Percentiles rank a stretch among this genome's conserved stretches.
phyloP scores from a whole-genome alignment of 2,888 invertebrate species.

The Tupiocoris notatus region DNA sequence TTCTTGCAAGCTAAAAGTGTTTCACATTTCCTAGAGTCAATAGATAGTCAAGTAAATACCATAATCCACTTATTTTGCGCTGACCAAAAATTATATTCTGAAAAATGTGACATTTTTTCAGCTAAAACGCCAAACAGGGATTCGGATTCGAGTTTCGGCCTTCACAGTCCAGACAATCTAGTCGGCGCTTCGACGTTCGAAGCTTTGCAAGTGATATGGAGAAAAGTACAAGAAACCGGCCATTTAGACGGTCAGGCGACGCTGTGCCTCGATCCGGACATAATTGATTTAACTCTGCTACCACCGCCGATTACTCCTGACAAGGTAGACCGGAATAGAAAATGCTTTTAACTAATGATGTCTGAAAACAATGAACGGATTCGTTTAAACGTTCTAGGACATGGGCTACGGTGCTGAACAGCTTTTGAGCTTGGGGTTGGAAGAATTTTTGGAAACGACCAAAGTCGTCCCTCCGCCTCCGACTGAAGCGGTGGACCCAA shows the following conservation, averaged over 20 bases:
- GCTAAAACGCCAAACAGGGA: conserved; percentile 51
- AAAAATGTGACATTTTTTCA: too few species aligned
- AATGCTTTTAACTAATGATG: too few species aligned
- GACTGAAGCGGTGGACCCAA: conserved; percentile 57
- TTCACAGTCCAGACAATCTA: conserved; percentile 73
- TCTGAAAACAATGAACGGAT: too few species aligned
- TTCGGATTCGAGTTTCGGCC: conserved; percentile 69
- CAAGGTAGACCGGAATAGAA: too few species aligned
- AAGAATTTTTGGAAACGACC: conserved; percentile 79
- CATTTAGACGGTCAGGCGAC: conserved; percentile 55
- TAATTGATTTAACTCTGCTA: conserved; percentile 83
- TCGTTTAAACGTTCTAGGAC: too few species aligned
- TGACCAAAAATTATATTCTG: too few species aligned
- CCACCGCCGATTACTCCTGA: conserved; percentile 85
- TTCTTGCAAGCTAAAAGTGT: too few species aligned
- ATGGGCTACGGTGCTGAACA: conserved; percentile 50
- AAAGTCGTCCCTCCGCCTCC: conserved; percentile 78
- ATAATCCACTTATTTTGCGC: too few species aligned
- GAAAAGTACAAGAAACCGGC: conserved; percentile 53
- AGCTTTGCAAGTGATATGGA: conserved; percentile 54
- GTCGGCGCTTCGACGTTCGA: conserved; percentile 54
- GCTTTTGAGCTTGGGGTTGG: conserved; percentile 61
- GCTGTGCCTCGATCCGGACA: conserved; percentile 75
- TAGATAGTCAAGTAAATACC: too few species aligned
- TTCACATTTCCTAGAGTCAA: too few species aligned